Evolutionary conservation across 2,113 vertebrate genomes (phyloP).

Genomic region (Zosterops hypoxanthus): DNA sequence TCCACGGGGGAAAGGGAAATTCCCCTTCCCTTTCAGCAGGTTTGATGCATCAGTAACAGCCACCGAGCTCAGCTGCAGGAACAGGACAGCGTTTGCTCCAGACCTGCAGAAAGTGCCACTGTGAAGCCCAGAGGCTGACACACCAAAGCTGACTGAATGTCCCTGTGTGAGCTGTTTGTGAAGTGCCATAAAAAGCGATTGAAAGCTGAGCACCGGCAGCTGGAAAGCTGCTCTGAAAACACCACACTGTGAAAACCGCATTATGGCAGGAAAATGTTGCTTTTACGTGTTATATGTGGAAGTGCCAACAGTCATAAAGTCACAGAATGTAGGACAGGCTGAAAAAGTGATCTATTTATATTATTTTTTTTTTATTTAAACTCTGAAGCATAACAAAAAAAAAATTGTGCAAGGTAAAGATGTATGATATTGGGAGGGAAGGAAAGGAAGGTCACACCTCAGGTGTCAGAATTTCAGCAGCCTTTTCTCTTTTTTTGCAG

Average conservation of each 20-base stretch:
- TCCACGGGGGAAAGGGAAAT: background rate
- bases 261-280: background rate
- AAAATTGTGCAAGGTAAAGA: background rate
- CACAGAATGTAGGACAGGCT: background rate
- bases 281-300: background rate
- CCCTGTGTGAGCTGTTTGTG: constrained; percentile 19
- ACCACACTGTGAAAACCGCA: constrained; percentile 53
- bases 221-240: constrained; percentile 24
- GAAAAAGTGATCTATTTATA: background rate
- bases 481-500: background rate
- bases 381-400: background rate
- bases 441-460: background rate
- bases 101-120: constrained; percentile 2
- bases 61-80: background rate
- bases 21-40: background rate
- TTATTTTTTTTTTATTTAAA: background rate
- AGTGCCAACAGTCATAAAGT: background rate
- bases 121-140: background rate
- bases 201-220: background rate
- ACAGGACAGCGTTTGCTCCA: background rate
- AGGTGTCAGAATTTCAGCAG: background rate
- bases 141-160: background rate
- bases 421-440: background rate
- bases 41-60: background rate
- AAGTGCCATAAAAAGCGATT: constrained; percentile 20